A percentile compares a stretch with the other conserved stretches of the same genome.
These are phyloP conservation scores for Gorsachius goisagi DNA, from an alignment of 2,113 vertebrate genomes.

Conservation along the genomic window DNA sequence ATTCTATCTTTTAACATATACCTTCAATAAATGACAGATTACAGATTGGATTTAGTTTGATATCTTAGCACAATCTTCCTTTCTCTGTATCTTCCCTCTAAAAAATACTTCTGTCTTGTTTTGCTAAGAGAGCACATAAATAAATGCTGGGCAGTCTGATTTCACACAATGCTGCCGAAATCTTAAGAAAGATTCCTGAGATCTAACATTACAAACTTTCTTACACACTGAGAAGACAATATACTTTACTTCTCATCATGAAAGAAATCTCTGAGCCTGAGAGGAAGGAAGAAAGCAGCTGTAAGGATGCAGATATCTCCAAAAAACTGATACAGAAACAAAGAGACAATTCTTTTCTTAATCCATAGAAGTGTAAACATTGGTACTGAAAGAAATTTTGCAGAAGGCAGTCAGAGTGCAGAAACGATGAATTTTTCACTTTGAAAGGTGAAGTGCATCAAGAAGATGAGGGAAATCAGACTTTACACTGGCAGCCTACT, in stretches of 20 bases:
- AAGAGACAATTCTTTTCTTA: slow-evolving; percentile 17
- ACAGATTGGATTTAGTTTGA: not conserved
- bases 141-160: slow-evolving; percentile 19
- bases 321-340: slow-evolving; percentile 37
- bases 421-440: slow-evolving; percentile 37
- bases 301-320: slow-evolving; percentile 30
- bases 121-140: not conserved
- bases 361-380: slow-evolving; percentile 34
- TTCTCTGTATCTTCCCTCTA: not conserved
- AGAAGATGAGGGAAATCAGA: slow-evolving; percentile 33
- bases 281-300: slow-evolving; percentile 32
- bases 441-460: slow-evolving; percentile 33
- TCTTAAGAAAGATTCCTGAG: slow-evolving; percentile 15
- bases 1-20: not conserved
- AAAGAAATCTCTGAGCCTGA: slow-evolving; percentile 45
- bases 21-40: not conserved
- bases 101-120: not conserved
- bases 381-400: slow-evolving; percentile 10
- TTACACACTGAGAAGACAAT: slow-evolving; percentile 14
- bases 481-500: slow-evolving; percentile 44
- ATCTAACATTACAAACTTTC: not conserved
- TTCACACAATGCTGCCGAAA: slow-evolving; percentile 21
- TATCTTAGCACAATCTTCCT: not conserved
- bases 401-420: slow-evolving; percentile 41
- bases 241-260: slow-evolving; percentile 34